Evolutionary conservation across 1,140 invertebrate species (phyloP).

Genomic region (Aphelenchoides fujianensis): DNA sequence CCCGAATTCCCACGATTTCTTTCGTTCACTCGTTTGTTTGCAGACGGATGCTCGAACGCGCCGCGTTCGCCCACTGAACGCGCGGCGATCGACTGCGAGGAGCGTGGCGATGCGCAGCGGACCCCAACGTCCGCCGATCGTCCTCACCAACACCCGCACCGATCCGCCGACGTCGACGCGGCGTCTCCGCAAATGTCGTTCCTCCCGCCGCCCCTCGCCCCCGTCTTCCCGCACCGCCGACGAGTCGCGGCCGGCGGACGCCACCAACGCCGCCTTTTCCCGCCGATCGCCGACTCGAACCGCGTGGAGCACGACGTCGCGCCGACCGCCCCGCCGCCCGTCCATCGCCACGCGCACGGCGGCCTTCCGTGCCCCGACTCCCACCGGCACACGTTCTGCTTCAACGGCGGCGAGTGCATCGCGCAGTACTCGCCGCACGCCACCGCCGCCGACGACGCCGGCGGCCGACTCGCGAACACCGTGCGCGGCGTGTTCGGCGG

Average conservation of each 20-base stretch:
- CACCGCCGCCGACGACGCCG: not conserved
- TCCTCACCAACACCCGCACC: not conserved
- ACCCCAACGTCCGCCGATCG: not conserved
- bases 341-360: not conserved
- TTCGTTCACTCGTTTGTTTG: too few relatives aligned
- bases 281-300: too few relatives aligned
- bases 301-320: too few relatives aligned
- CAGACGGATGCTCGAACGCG: not conserved
- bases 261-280: not conserved
- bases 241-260: not conserved
- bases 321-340: not conserved
- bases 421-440: not conserved
- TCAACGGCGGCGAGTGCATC: slow-evolving; percentile 30
- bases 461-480: not conserved
- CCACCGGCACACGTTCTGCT: slow-evolving; percentile 28
- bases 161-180: not conserved
- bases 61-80: not conserved
- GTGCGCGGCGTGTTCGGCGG: not conserved
- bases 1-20: too few relatives aligned
- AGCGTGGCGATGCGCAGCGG: not conserved
- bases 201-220: not conserved
- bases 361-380: slow-evolving; percentile 24
- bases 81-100: not conserved
- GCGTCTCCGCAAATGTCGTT: not conserved
- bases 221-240: not conserved